Evolutionary conservation across 2,113 vertebrate species (phyloP), one percentile per base, ranked within the genome.

Genomic region (Aptenodytes forsteri): DNA sequence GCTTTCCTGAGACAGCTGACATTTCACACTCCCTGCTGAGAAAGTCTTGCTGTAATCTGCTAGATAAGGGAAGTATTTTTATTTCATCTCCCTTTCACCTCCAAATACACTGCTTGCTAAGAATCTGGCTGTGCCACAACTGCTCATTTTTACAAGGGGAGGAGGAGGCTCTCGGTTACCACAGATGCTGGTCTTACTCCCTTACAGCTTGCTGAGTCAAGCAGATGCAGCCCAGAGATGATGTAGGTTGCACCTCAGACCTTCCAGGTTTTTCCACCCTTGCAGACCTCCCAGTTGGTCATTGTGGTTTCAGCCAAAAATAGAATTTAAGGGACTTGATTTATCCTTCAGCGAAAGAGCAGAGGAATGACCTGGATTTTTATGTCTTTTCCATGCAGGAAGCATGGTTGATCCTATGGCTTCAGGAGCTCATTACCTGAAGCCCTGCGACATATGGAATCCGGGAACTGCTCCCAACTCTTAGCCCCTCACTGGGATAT

Each of bases 31-130:
- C 38, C 50, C 18, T 90, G 6, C 32, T 23, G 86, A 89, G 55
- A 94, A 90, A 78, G n/a, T 14, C 52, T 82, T 88, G 81, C 94
- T 95, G 71, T 91, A 82, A 65, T 89, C 87, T 73, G 64, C 76
- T 97, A 89, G 94, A 95, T 96, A 94, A 91, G 91, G 83, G 69
- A 96, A 90, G 34, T 59, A 55, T 93, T 97, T 95, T 87, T 89
- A 71, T 94, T 94, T 96, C 36, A 90, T 59, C 65, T 91, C 59
- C 9, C 64, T 92, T 91, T 72, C 42, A 44, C 44, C 16, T 84
- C 46, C 0, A 1, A 40, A 79, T 50, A 59, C 4, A 7, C 40
- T 52, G 76, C 38, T 87, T 59, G n/a, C 52, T 93, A 71, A 47
- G 50, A 93, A n/a, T 36, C 56, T 92, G 72, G 16, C 65, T 76